Conservation (phyloP, 2,113 vertebrate genomes). For the Tychaedon coryphoeus region DNA sequence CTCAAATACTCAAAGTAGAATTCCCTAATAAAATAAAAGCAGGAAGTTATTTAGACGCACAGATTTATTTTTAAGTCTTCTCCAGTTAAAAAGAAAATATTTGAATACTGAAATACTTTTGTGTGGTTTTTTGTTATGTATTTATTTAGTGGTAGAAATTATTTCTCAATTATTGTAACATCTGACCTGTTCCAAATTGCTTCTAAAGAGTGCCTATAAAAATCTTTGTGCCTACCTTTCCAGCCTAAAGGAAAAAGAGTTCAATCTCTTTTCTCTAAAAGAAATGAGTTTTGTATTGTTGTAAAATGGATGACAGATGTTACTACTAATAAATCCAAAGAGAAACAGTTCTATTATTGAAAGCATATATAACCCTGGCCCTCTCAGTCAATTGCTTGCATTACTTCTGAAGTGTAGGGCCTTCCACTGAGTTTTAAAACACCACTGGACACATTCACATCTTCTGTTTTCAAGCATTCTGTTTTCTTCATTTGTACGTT, state of each 20-base stretch:
- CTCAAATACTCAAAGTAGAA: not conserved
- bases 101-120: not conserved
- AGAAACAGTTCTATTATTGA: not conserved
- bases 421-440: not conserved
- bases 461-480: not conserved
- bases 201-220: not conserved
- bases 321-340: not conserved
- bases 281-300: not conserved
- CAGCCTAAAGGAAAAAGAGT: not conserved
- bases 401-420: not conserved
- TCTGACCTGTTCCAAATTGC: not conserved
- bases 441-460: not conserved
- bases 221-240: not conserved
- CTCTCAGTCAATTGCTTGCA: not conserved
- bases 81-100: not conserved
- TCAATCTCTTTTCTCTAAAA: not conserved
- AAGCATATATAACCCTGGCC: rapidly evolving
- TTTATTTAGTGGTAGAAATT: not conserved
- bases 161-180: not conserved
- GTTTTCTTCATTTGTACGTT: not conserved
- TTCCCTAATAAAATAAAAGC: not conserved
- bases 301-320: not conserved
- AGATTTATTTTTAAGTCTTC: not conserved
- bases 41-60: rapidly evolving
- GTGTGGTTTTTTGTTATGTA: not conserved